phyloP scores from a whole-genome alignment of 2,888 invertebrate species.

The Pheosia tremula region DNA sequence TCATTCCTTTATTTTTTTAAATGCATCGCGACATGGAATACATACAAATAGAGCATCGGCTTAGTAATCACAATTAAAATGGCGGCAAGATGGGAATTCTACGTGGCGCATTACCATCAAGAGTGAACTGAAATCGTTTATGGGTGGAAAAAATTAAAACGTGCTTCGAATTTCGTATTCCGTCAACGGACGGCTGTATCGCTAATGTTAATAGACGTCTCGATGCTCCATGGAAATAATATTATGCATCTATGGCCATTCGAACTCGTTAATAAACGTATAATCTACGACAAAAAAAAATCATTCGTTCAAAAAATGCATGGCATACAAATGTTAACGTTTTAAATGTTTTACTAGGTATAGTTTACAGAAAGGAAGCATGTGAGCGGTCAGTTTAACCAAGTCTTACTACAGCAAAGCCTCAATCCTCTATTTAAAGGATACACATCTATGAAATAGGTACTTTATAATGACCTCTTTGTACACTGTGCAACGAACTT shows the following conservation, averaged over 20 bases:
- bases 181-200: conserved; percentile 23
- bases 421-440: no score
- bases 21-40: conserved; percentile 34
- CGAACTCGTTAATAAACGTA: no score
- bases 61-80: conserved; percentile 53
- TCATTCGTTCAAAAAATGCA: no score
- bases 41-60: conserved; percentile 53
- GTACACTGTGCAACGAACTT: no score
- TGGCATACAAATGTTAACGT: no score
- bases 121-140: conserved; percentile 55
- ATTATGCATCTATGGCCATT: not conserved
- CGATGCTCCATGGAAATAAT: not conserved
- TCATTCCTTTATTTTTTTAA: conserved; percentile 29
- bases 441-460: no score
- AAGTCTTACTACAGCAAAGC: no score
- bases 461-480: no score
- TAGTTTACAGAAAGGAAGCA: no score
- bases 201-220: conserved; percentile 37
- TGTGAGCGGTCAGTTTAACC: no score
- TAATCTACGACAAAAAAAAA: no score
- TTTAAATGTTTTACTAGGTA: no score
- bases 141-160: conserved; percentile 51
- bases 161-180: conserved; percentile 48
- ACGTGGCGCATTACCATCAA: conserved; percentile 49
- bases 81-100: conserved; percentile 43